Evolutionary conservation across 2,888 invertebrate species (phyloP), one percentile per base, ranked within the genome.

Genomic region (Tenthredo livida): DNA sequence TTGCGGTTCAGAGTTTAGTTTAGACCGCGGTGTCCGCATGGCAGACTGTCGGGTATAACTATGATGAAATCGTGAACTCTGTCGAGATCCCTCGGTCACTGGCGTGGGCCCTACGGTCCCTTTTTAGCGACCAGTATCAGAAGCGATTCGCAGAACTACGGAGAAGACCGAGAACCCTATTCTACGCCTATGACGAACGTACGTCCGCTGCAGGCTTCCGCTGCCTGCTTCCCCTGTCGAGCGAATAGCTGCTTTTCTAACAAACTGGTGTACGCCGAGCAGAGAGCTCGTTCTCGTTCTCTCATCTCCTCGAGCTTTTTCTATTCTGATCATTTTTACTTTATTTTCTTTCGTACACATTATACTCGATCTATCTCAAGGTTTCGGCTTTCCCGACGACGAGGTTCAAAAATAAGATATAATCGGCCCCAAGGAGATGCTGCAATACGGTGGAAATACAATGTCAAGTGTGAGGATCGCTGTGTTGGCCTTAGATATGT

Each of bases 191-290:
- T 88, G 87, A 47, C n/a, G 29, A 83, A 54, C 75, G 84, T 77
- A 84, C 87, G 86, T 84, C 87, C 85, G 86, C 85, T 86, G 83
- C 85, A 86, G 84, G 86, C 86, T 88, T 87, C 87, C 87, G 87
- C 84, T 87, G 61, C 72, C 83, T 87, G 61, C 72, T 77, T 72
- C 85, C 70, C 65, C 85, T 84, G 80, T 61, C 40, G 80, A 61
- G 21, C 40, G n/a, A 37, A 67, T 67, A 83, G 82, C 58, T 58
- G 72, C 83, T 83, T 82, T 54, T 70, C 29, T 61, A 40, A 80
- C 61, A 80, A 80, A 58, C 37, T 9, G 40, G 6, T 40, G 40
- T 61, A 58, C 7, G 40, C 12, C 33, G 5, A n/a, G n/a, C n/a
- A n/a, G n/a, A 80, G 6, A 80, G 5, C 37, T 25, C 40, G 37